phyloP scores from a whole-genome alignment of 2,797 vertebrate species.

The Pipistrellus nathusii region DNA sequence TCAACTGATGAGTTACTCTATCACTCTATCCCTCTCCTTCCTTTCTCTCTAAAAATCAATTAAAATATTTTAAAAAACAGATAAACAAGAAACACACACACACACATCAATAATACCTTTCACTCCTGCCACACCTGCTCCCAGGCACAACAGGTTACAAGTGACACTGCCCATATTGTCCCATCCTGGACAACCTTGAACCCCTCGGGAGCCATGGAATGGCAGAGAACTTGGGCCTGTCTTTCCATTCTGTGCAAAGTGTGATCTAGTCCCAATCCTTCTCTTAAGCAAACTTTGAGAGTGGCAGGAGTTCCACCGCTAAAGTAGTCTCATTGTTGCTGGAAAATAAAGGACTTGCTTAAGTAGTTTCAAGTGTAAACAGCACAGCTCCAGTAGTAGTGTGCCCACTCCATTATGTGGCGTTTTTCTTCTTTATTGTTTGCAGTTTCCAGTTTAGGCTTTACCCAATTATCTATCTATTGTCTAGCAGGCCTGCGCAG shows the following conservation, averaged over 20 bases:
- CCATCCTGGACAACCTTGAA: rapidly evolving
- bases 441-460: constrained; percentile 87
- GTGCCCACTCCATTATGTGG: constrained; percentile 47
- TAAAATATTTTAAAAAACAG: no score
- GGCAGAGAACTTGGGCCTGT: not conserved
- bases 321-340: constrained; percentile 70
- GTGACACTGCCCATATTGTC: rapidly evolving
- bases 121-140: not conserved
- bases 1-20: no score
- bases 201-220: not conserved
- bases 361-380: constrained; percentile 80
- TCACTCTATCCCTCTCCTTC: no score
- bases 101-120: no score
- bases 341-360: constrained; percentile 58
- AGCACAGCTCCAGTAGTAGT: constrained; percentile 40
- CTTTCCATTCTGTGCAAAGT: not conserved
- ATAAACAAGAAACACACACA: not conserved
- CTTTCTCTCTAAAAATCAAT: no score
- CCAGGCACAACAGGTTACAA: not conserved
- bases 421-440: constrained; percentile 83
- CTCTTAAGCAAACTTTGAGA: constrained; percentile 40
- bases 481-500: constrained; percentile 87
- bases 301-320: constrained; percentile 68
- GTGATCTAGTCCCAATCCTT: no score
- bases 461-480: constrained; percentile 89